A percentile compares a stretch with the other conserved stretches of the same genome.
These are phyloP conservation scores for Hystrix cristata DNA, from an alignment of 2,113 vertebrate genomes.

Conservation along the genomic window DNA sequence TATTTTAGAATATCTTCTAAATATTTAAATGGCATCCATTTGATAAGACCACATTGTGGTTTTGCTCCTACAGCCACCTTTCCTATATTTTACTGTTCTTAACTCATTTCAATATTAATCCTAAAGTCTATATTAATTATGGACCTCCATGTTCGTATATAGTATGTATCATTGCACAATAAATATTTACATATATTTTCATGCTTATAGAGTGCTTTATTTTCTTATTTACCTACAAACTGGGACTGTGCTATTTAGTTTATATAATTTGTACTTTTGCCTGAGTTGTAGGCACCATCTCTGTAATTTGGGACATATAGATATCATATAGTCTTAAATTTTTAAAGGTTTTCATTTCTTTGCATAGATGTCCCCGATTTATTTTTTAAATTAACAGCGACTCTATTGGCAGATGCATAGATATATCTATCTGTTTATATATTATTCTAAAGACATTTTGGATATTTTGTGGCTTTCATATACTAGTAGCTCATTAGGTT, in stretches of 20 bases:
- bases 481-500: background rate
- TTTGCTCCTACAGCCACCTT: background rate
- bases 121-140: background rate
- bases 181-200: background rate
- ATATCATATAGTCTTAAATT: background rate
- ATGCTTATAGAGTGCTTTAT: background rate
- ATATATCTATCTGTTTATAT: background rate
- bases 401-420: background rate
- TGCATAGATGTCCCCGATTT: background rate
- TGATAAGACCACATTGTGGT: background rate
- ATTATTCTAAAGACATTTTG: background rate
- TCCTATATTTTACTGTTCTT: background rate
- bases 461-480: background rate
- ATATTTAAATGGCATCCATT: background rate
- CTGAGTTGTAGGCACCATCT: background rate
- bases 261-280: background rate
- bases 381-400: background rate
- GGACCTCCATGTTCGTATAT: background rate
- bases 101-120: background rate
- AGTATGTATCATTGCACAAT: background rate
- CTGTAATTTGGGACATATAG: background rate
- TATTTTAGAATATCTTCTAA: background rate
- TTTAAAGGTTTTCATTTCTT: background rate
- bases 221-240: background rate
- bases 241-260: background rate